phyloP scores from a whole-genome alignment of 2,888 invertebrate species.

The Lasioglossum lativentre region DNA sequence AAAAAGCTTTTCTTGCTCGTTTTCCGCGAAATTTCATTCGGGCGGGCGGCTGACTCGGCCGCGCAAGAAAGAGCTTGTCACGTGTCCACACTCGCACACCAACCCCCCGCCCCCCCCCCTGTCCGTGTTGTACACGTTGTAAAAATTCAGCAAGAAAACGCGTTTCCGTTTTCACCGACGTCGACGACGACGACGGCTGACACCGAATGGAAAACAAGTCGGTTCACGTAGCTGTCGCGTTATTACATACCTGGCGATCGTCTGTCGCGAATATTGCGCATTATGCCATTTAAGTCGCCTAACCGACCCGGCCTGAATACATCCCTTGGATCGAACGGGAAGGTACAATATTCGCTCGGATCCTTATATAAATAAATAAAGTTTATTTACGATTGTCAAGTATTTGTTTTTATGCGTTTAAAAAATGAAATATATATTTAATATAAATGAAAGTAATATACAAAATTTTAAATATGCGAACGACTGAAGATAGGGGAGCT shows the following conservation, averaged over 20 bases:
- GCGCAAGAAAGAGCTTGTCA: constrained; percentile 34
- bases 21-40: constrained; percentile 37
- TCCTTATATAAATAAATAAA: too few species aligned
- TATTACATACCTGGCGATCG: constrained; percentile 29
- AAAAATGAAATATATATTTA: too few species aligned
- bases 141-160: constrained; percentile 35
- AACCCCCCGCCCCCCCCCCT: background rate
- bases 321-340: too few species aligned
- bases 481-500: too few species aligned
- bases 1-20: constrained; percentile 34
- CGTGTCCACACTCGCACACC: constrained; percentile 5
- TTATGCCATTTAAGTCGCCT: background rate
- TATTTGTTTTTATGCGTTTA: too few species aligned
- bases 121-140: constrained; percentile 10
- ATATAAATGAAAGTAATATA: too few species aligned
- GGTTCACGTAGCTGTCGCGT: constrained; percentile 20
- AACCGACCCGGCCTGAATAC: background rate
- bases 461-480: too few species aligned
- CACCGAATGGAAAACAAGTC: constrained; percentile 12
- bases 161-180: background rate
- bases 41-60: constrained; percentile 17
- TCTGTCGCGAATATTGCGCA: constrained; percentile 24
- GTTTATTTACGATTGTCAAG: too few species aligned
- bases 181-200: background rate
- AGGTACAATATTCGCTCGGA: too few species aligned